Percentiles rank a stretch among this genome's conserved stretches.
phyloP scores from a whole-genome alignment of 53 echinoderm and acorn worm species.

The Echinarachnius parma region DNA sequence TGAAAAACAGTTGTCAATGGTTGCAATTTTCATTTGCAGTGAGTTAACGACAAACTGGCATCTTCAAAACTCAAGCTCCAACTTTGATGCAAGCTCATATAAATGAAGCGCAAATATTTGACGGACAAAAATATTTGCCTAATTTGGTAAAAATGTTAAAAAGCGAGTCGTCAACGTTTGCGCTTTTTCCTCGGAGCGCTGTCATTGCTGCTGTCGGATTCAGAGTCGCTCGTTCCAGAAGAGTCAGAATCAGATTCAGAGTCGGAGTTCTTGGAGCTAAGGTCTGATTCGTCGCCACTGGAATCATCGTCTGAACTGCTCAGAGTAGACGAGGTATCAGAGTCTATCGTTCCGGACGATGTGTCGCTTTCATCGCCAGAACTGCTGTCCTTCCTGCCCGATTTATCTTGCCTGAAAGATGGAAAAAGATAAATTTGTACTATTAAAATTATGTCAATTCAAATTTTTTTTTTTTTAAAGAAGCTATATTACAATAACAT shows the following conservation, averaged over 20 bases:
- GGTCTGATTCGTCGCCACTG: conserved; percentile 22
- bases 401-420: neutral
- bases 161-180: conserved; percentile 28
- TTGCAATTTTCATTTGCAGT: too few relatives aligned
- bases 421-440: neutral
- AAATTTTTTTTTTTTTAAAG: too few relatives aligned
- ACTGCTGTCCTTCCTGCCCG: conserved; percentile 10
- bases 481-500: too few relatives aligned
- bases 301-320: conserved; percentile 8
- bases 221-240: conserved; percentile 47
- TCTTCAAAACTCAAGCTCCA: too few relatives aligned
- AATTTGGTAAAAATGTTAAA: too few relatives aligned
- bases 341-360: conserved; percentile 30
- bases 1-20: too few relatives aligned
- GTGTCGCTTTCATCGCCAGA: conserved; percentile 32
- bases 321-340: conserved; percentile 27
- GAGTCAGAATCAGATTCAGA: conserved; percentile 44
- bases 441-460: too few relatives aligned
- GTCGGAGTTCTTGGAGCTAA: conserved; percentile 35
- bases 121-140: too few relatives aligned
- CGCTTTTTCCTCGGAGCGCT: conserved; percentile 46
- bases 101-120: too few relatives aligned
- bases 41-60: too few relatives aligned
- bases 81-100: too few relatives aligned
- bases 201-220: conserved; percentile 43